These are phyloP conservation scores for Silurus aristotelis DNA, from an alignment of 2,797 vertebrate genomes.

Conservation along the genomic window DNA sequence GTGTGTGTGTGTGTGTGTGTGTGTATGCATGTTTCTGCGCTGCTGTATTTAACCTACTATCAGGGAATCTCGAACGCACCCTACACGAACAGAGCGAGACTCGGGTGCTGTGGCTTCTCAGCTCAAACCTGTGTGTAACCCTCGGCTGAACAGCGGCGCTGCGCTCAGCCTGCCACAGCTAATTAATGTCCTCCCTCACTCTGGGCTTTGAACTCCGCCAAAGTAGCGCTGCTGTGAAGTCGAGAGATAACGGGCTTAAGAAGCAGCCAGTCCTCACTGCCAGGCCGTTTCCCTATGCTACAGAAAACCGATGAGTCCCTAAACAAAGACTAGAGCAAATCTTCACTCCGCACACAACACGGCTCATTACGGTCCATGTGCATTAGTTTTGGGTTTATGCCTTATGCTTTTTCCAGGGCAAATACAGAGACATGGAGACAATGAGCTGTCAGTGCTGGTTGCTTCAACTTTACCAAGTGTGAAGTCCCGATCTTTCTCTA, in stretches of 20 bases:
- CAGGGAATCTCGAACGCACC: constrained; percentile 63
- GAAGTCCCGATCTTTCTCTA: constrained; percentile 25
- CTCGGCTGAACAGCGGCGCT: constrained; percentile 17
- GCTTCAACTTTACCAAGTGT: background rate
- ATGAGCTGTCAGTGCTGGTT: background rate
- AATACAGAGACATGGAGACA: constrained; percentile 8
- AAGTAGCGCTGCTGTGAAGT: constrained; percentile 68
- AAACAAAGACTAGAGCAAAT: constrained; percentile 46
- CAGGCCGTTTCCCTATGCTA: constrained; percentile 58
- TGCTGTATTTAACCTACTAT: constrained; percentile 65
- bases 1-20: constrained; percentile 7
- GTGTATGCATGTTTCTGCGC: constrained; percentile 16
- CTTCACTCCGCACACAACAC: constrained; percentile 13
- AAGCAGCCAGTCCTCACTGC: constrained; percentile 62
- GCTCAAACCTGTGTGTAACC: constrained; percentile 35
- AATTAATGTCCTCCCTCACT: constrained; percentile 66
- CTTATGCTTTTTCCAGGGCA: constrained; percentile 28
- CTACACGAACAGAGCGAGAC: constrained; percentile 28
- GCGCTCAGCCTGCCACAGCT: constrained; percentile 55
- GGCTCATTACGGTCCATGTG: constrained; percentile 26
- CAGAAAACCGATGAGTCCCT: constrained; percentile 39
- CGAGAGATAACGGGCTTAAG: constrained; percentile 70
- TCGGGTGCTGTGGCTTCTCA: constrained; percentile 20
- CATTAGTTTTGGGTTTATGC: constrained; percentile 18
- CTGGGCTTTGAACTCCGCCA: constrained; percentile 66